A percentile compares a stretch with the other conserved stretches of the same genome.
phyloP scores from a whole-genome alignment of 2,113 vertebrate species.

The Zingel zingel region DNA sequence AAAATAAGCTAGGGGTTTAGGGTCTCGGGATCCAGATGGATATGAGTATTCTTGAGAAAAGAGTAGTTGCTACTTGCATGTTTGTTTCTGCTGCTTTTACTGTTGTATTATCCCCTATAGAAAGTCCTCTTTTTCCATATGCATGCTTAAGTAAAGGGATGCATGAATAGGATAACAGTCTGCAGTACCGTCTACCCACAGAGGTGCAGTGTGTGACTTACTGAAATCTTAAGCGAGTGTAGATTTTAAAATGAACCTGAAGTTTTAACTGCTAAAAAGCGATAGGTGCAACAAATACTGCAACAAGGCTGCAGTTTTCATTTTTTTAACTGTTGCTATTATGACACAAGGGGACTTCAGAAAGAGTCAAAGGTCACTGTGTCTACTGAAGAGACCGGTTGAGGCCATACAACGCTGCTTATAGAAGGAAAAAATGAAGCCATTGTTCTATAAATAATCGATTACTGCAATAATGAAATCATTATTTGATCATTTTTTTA shows the following conservation, averaged over 20 bases:
- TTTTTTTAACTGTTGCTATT: slow-evolving; percentile 13
- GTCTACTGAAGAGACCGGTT: neutral
- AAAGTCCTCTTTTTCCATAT: slow-evolving; percentile 34
- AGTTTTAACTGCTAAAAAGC: neutral
- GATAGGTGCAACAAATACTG: neutral
- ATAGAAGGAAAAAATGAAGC: slow-evolving; percentile 35
- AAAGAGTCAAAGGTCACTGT: neutral
- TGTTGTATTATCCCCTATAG: slow-evolving; percentile 36
- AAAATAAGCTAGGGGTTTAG: slow-evolving; percentile 63
- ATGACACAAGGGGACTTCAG: neutral
- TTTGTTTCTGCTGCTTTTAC: slow-evolving; percentile 62
- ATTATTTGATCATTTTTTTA: slow-evolving; percentile 16
- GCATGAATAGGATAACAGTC: slow-evolving; percentile 45
- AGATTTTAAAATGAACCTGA: slow-evolving; percentile 10
- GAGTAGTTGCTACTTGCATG: slow-evolving; percentile 69
- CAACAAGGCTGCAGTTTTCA: neutral
- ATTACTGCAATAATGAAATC: slow-evolving; percentile 40
- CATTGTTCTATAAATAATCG: slow-evolving; percentile 40
- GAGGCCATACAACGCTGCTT: slow-evolving; percentile 11
- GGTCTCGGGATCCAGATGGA: slow-evolving; percentile 5
- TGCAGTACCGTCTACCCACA: slow-evolving; percentile 20
- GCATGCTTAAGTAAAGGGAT: slow-evolving; percentile 66
- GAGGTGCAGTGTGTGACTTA: neutral
- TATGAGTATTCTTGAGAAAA: slow-evolving; percentile 33
- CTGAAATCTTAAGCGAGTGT: neutral